phyloP scores from a whole-genome alignment of 1,140 invertebrate genomes.

The Zaprionus nigranus region DNA sequence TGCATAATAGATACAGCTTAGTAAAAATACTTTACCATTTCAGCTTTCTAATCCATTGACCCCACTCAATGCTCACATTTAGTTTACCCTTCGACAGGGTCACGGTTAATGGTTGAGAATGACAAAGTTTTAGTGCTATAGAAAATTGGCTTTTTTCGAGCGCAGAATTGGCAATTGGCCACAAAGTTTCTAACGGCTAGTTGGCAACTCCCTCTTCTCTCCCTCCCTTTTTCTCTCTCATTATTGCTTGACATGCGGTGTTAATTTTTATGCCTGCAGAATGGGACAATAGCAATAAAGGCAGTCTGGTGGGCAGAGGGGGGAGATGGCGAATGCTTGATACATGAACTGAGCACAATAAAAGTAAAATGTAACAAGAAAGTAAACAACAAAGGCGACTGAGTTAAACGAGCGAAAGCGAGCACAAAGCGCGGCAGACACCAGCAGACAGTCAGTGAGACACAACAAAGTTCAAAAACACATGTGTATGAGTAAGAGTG shows the following conservation, averaged over 20 bases:
- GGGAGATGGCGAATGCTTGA: constrained; percentile 26
- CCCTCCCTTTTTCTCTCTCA: constrained; percentile 16
- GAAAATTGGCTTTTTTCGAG: background rate
- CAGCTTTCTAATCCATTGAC: background rate
- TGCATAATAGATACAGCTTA: too few relatives aligned
- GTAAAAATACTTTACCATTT: background rate
- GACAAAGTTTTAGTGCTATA: background rate
- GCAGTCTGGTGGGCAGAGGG: background rate
- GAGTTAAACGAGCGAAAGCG: constrained; percentile 70
- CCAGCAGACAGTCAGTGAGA: constrained; percentile 26
- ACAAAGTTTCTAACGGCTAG: background rate
- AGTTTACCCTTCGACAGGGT: background rate
- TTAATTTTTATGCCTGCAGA: constrained; percentile 45
- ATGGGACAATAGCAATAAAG: constrained; percentile 15
- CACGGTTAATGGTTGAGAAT: background rate
- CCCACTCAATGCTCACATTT: background rate
- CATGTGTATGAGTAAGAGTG: background rate
- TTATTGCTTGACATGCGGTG: constrained; percentile 48
- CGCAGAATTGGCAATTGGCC: constrained; percentile 7
- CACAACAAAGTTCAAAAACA: constrained; percentile 33
- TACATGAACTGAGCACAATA: constrained; percentile 32
- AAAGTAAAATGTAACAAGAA: constrained; percentile 48
- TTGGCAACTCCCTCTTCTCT: constrained; percentile 4
- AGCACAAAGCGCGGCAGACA: constrained; percentile 60
- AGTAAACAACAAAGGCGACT: constrained; percentile 56